A percentile compares a stretch with the other conserved stretches of the same genome.
Evolutionary conservation across 2,888 invertebrate genomes (phyloP).

Genomic region (Pseudolycoriella hygida): DNA sequence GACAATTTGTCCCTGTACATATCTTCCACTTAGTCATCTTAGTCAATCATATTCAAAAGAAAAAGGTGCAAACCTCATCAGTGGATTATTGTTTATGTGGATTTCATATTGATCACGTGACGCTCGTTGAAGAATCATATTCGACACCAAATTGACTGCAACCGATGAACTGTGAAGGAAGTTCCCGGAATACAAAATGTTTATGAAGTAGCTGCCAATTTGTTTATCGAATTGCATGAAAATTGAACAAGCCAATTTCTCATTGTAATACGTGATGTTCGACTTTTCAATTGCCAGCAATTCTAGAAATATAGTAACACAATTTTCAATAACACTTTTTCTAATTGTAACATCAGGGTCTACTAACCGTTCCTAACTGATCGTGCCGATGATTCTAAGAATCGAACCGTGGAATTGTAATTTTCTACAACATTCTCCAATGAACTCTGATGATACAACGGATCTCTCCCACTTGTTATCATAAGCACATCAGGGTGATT

Average conservation of each 20-base stretch:
- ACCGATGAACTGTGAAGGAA: constrained; percentile 34
- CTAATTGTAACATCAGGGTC: too few relatives aligned
- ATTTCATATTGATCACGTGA: not conserved
- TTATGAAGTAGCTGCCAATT: constrained; percentile 8
- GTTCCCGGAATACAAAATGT: constrained; percentile 29
- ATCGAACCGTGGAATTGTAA: too few relatives aligned
- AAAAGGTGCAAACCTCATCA: not conserved
- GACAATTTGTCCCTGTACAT: constrained; percentile 1
- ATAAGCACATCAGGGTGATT: not conserved
- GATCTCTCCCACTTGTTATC: too few relatives aligned
- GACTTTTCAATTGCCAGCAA: constrained; percentile 18
- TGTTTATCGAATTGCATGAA: constrained; percentile 12
- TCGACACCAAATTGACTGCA: constrained; percentile 32
- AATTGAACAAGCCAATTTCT: constrained; percentile 21
- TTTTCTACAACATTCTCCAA: too few relatives aligned
- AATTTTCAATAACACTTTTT: too few relatives aligned
- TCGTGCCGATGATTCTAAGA: not conserved
- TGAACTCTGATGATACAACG: too few relatives aligned
- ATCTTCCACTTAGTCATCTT: too few relatives aligned
- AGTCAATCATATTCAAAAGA: too few relatives aligned
- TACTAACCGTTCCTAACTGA: not conserved
- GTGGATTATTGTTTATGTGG: not conserved
- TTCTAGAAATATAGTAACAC: constrained; percentile 14
- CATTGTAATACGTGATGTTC: constrained; percentile 21
- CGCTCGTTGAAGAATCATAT: constrained; percentile 25